These are phyloP conservation scores for Abrostola tripartita DNA, from an alignment of 2,888 invertebrate genomes.

Conservation along the genomic window DNA sequence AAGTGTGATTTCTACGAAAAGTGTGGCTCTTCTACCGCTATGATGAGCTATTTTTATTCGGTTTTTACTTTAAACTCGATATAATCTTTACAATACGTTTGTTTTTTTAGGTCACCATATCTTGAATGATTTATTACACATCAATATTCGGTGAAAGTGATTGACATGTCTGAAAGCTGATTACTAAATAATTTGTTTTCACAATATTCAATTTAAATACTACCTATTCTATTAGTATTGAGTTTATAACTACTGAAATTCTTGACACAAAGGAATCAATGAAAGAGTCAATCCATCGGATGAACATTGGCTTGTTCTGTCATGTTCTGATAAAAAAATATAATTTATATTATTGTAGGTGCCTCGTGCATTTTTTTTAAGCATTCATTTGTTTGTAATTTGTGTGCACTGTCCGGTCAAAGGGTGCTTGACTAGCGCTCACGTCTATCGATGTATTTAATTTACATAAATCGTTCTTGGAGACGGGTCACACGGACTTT, in stretches of 20 bases:
- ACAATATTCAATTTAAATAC: conserved; percentile 20
- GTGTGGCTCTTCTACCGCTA: too few relatives aligned
- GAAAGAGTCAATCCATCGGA: too few relatives aligned
- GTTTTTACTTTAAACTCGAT: not conserved
- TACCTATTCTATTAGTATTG: not conserved
- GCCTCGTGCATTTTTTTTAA: not conserved
- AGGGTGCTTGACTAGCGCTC: conserved; percentile 30
- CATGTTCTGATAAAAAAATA: not conserved
- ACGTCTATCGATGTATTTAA: conserved; percentile 13
- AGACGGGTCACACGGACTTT: not conserved
- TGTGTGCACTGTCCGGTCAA: conserved; percentile 17
- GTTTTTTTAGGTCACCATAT: conserved; percentile 46
- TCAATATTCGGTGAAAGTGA: conserved; percentile 53
- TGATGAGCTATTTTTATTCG: too few relatives aligned
- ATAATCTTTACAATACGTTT: conserved; percentile 20
- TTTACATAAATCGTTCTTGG: conserved; percentile 30
- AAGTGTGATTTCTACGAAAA: too few relatives aligned
- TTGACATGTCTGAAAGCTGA: conserved; percentile 41
- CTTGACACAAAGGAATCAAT: too few relatives aligned
- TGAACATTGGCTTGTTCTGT: not conserved
- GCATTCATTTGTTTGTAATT: not conserved
- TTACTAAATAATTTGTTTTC: conserved; percentile 48
- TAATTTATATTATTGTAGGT: not conserved
- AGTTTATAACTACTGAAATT: not conserved
- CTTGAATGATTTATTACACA: conserved; percentile 47